Base-by-base conservation (phyloP, 2,888 invertebrate genomes). In the Noctua pronuba region DNA sequence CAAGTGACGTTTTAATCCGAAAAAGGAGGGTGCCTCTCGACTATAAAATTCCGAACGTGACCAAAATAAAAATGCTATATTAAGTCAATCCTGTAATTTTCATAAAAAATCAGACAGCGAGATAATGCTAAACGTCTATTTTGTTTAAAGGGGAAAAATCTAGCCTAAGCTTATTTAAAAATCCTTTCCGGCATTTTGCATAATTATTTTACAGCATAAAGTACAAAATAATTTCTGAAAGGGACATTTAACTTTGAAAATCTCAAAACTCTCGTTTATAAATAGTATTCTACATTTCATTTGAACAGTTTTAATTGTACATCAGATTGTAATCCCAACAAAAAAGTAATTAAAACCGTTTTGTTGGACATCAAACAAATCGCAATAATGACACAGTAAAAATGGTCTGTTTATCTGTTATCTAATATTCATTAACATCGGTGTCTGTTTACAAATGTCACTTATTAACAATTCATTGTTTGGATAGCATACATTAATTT, bases 1-100 rank as follows among this genome's bases (percentile, higher is more conserved):
- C 89, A 90, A 93, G 91, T 93, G 95, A 95, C 95, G 87, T 95
- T 94, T 95, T 95, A 95, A 95, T 95, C 93, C 91, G 87, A 92
- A 92, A 91, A 91, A 91, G 90, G 90, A 89, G 90, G 88, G 91
- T 88, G 90, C 88, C 89, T 89, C 91, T 86, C 88, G 93, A 92
- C 93, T 93, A 93, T 94, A 93, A 94, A 94, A 90, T 84, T 91
- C 88, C 79, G 90, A 88, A 95, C 95, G 95, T 95, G 95, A 94
- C 91, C 88, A 82, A 93, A 95, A 95, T 95, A 91, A 92, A 90
- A 92, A 92, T 90, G 90, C 87, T 77, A 86, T 80, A 90, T 90
- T 88, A 88, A 80, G 74, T 87, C 70, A 83, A 82, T 82, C 21
- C 73, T 69, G 80, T 77, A 77, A 78, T 79, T 82, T 83, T 74